Evolutionary conservation across 2,113 vertebrate species (phyloP), one percentile per base, ranked within the genome.

Genomic region (Solea solea): DNA sequence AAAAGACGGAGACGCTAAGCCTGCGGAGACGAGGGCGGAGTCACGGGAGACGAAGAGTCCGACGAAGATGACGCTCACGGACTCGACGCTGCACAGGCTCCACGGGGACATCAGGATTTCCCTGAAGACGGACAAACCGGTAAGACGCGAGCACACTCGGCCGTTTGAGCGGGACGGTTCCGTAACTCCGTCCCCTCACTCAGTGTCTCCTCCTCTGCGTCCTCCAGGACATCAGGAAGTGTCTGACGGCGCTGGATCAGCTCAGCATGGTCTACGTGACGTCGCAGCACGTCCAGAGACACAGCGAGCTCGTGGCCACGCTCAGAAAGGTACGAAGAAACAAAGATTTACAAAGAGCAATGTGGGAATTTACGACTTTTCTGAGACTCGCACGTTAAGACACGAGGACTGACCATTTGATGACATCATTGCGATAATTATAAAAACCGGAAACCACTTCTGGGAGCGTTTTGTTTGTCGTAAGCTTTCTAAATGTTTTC

Each of bases 61-160:
- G 0, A 7, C 9, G 0, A 8, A 16, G 14, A 25, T 72, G 73
- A 83, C 82, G 11, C 66, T 94, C 56, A 95, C 95, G 60, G 97
- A 99, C 91, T 96, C 96, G 6, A 94, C 95, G 27, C 96, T 99
- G 78, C 97, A 97, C 85, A 87, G 95, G 41, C 95, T 98, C 91
- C 96, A 97, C 75, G 95, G 96, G 82, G 97, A 99, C 94, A 97
- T 99, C 82, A 91, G 97, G 78, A 97, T 96, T 60, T 95, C 97
- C 14, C 94, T 99, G 89, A 98, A 97, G 92, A 95, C 94, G 14
- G 96, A 97, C 91, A 95, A 94, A 80, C 95, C 97, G 53, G 97
- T 99, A 89, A 94, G 45, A 13, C 14, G 45, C 9, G 34, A 34
- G 34, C 34, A 34, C 34, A 6, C 34, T 34, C 34, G 34, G 3